Base-by-base conservation (phyloP, 92 coral and sea anemone genomes). In the Porites cylindrica region DNA sequence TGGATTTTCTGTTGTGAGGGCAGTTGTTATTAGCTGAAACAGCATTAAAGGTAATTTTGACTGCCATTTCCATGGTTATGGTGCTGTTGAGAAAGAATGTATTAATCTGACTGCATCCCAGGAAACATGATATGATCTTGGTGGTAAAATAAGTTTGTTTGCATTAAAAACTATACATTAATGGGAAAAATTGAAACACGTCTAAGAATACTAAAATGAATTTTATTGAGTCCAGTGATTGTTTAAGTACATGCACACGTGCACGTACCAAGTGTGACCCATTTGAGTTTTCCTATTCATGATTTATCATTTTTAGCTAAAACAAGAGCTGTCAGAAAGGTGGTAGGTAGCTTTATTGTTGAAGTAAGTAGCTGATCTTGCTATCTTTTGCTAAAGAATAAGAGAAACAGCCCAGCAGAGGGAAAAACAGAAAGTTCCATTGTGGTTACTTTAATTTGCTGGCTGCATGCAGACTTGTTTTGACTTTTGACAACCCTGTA, bases 41-140 rank as follows among this genome's bases (percentile, higher is more conserved):
- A 20, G 66, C 7, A 18, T 16, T 62, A 19, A 38, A 38, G 47
- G 47, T 6, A 60, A 67, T 70, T 38, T 82, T 1, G 47, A 50
- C 29, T 7, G 13, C 47, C 17, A 54, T 64, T 74, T 23, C 87
- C 60, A 83, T 83, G 87, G 87, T 50, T 51, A 74, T 51, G 24
- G 4, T 8, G 7, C 60, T 73, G 23, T 62, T 19, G 1, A 1
- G 32, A 38, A 83, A 83, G 87, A 74, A 83, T 83, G 52, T 75
- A 61, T 19, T 14, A 74, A 50, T 73, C 79, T 82, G 54, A 61
- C 18, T 43, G 26, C 50, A 16, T 11, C 43, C 66, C 21, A 60
- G 54, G 29, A 50, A 47, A 63, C 16, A n/a, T 19, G 66, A 47
- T 47, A 19, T 19, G 20, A 20, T 79, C 71, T 75, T 17, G 6